Conservation (phyloP, 2,797 vertebrate genomes). For the Synanceia verrucosa region DNA sequence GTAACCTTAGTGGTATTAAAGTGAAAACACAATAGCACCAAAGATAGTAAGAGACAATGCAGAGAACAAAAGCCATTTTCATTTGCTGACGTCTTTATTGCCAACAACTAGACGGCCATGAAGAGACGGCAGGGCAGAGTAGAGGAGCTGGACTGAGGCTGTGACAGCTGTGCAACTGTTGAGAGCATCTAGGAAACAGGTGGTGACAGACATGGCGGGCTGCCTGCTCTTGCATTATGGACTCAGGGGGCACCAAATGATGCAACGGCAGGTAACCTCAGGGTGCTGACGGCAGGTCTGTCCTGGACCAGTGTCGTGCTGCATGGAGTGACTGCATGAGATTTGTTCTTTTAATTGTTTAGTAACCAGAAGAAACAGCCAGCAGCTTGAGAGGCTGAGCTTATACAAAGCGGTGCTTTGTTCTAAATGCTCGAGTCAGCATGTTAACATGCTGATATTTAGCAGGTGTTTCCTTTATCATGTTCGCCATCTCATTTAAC, state of each 20-base stretch:
- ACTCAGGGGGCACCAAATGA: constrained; percentile 33
- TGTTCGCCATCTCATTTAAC: background rate
- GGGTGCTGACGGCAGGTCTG: constrained; percentile 15
- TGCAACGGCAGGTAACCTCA: constrained; percentile 51
- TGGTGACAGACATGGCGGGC: constrained; percentile 10
- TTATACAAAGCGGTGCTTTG: background rate
- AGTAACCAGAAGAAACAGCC: background rate
- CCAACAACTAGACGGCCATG: background rate
- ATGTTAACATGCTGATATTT: background rate
- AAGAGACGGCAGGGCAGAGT: background rate
- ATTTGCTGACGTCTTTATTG: constrained; percentile 9
- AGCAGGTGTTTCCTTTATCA: background rate
- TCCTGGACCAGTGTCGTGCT: constrained; percentile 6
- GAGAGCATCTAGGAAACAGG: constrained; percentile 49
- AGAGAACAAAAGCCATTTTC: background rate
- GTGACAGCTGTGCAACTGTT: constrained; percentile 45
- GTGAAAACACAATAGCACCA: background rate
- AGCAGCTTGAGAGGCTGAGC: background rate
- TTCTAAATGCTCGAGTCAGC: background rate
- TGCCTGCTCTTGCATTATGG: background rate
- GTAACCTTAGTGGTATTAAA: background rate
- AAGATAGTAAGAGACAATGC: background rate
- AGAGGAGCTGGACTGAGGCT: background rate
- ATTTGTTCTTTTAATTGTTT: background rate
- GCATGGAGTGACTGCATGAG: background rate